Evolutionary conservation across 2,113 vertebrate genomes (phyloP).

Genomic region (Cercopithecus mona): DNA sequence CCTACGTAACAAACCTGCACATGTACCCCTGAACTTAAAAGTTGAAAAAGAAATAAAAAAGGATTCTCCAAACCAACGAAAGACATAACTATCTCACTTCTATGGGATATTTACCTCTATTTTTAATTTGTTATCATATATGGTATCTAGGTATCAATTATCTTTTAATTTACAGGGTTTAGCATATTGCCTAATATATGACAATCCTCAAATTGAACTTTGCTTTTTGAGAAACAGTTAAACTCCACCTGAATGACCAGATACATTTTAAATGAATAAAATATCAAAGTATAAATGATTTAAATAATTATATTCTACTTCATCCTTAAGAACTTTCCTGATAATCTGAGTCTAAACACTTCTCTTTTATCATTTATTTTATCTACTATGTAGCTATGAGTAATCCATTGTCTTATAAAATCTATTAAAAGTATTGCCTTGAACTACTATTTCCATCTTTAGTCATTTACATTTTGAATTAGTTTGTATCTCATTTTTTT

Average conservation of each 20-base stretch:
- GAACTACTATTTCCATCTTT: neutral
- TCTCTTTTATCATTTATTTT: neutral
- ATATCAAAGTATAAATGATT: neutral
- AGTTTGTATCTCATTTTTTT: slow-evolving; percentile 11
- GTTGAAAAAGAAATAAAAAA: no score
- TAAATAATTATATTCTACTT: neutral
- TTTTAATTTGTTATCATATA: neutral
- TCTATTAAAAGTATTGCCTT: slow-evolving; percentile 12
- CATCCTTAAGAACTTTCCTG: neutral
- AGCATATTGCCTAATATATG: neutral
- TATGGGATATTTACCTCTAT: neutral
- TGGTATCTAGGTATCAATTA: neutral
- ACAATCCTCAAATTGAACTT: neutral
- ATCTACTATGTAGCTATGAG: neutral
- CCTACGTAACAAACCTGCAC: no score
- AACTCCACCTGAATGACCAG: neutral
- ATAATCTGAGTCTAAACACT: neutral
- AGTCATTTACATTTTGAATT: neutral
- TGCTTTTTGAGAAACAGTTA: neutral
- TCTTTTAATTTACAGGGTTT: neutral
- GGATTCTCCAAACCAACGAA: neutral
- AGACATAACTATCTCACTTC: neutral
- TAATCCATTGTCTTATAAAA: neutral
- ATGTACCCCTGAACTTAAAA: no score
- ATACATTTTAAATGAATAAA: neutral